These are phyloP conservation scores for Excalfactoria chinensis DNA, from an alignment of 2,113 vertebrate species.

Conservation along the genomic window DNA sequence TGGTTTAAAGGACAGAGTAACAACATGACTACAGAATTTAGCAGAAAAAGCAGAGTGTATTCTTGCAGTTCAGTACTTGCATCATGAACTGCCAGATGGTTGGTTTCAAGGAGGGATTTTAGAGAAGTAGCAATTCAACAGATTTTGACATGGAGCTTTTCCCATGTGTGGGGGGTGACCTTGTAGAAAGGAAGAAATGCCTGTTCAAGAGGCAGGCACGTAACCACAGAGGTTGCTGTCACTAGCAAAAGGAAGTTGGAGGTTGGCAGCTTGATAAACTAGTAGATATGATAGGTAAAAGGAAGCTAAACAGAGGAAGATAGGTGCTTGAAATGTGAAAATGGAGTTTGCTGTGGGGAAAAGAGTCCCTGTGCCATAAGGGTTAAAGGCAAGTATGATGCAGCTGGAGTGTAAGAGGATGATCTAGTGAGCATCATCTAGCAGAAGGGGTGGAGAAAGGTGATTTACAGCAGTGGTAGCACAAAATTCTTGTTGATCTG, in stretches of 20 bases:
- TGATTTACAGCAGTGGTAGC: constrained; percentile 11
- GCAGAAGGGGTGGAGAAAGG: background rate
- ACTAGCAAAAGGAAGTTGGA: constrained; percentile 55
- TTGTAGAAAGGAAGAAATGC: constrained; percentile 34
- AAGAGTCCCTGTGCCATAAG: background rate
- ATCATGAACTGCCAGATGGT: constrained; percentile 68
- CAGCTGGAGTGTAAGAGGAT: background rate
- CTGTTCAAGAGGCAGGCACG: constrained; percentile 24
- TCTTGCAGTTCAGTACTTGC: constrained; percentile 60
- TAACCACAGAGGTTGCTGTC: constrained; percentile 56
- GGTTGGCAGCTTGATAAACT: constrained; percentile 65
- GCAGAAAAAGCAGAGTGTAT: constrained; percentile 39
- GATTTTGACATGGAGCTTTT: constrained; percentile 67
- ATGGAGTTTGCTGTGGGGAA: constrained; percentile 7
- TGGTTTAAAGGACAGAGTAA: constrained; percentile 40
- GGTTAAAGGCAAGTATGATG: constrained; percentile 27
- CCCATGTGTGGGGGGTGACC: constrained; percentile 52
- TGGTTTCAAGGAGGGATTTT: constrained; percentile 63
- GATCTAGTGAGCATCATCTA: constrained; percentile 24
- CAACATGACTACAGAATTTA: constrained; percentile 43
- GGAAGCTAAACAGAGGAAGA: constrained; percentile 50
- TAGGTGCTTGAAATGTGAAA: background rate
- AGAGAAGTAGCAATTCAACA: constrained; percentile 57
- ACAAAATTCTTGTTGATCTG: background rate
- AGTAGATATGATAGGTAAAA: constrained; percentile 51